Evolutionary conservation across 2,113 vertebrate genomes (phyloP).

Genomic region (Ciconia maguari): DNA sequence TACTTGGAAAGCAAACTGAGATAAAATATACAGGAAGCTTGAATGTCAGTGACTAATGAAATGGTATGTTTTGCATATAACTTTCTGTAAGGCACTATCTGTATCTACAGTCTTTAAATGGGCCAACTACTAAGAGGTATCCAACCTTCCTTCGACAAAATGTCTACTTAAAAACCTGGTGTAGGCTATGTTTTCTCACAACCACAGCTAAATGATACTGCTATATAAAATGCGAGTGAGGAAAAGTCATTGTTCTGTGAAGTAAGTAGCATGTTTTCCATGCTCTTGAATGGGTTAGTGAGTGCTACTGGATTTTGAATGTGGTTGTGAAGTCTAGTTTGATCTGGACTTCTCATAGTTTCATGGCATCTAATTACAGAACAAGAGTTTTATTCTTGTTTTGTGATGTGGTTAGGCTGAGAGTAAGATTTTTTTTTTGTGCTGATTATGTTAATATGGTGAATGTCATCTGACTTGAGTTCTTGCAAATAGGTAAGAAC

Average conservation of each 20-base stretch:
- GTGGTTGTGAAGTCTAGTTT: background rate
- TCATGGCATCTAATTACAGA: background rate
- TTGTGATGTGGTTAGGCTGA: background rate
- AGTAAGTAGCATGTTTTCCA: background rate
- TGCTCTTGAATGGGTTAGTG: background rate
- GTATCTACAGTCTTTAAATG: background rate
- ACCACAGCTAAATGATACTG: background rate
- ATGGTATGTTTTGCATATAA: background rate
- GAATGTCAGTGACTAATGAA: background rate
- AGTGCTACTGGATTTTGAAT: background rate
- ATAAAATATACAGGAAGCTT: conserved; percentile 9
- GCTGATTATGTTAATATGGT: background rate
- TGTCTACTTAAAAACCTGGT: background rate
- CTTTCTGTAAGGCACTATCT: background rate
- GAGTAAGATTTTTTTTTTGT: background rate
- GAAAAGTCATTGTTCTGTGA: background rate
- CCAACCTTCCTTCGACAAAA: background rate
- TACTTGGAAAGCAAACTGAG: conserved; percentile 12
- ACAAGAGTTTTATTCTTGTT: background rate
- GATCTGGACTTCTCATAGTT: background rate
- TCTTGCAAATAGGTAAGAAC: background rate
- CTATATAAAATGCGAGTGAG: background rate
- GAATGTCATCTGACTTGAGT: background rate
- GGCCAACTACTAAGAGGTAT: background rate
- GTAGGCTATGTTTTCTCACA: background rate